A percentile compares a stretch with the other conserved stretches of the same genome.
Evolutionary conservation across 2,113 vertebrate species (phyloP).

Genomic region (Bungarus multicinctus): DNA sequence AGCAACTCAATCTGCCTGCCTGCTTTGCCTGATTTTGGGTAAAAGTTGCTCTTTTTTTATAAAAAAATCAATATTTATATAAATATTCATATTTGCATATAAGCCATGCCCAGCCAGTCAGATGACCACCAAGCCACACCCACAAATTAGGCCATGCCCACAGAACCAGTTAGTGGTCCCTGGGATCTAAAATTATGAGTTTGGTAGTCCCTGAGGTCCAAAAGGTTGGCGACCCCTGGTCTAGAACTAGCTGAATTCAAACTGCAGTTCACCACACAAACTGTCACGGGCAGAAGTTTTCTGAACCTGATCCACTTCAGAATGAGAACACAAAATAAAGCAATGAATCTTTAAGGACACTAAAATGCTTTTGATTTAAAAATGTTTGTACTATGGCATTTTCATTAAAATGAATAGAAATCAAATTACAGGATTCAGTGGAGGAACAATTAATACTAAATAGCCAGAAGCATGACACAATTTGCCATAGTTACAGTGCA

Average conservation of each 20-base stretch:
- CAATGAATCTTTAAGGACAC: constrained; percentile 12
- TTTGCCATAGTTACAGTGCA: constrained; percentile 14
- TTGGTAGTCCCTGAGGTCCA: too few relatives aligned
- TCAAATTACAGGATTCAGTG: background rate
- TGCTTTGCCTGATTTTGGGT: too few relatives aligned
- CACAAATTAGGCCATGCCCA: too few relatives aligned
- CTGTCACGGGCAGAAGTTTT: background rate
- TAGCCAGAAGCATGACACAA: background rate
- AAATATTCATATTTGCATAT: too few relatives aligned
- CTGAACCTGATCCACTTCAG: rapidly evolving
- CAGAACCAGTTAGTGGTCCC: too few relatives aligned
- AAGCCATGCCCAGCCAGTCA: too few relatives aligned
- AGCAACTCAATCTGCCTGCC: too few relatives aligned
- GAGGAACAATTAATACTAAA: constrained; percentile 6
- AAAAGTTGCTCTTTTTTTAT: too few relatives aligned
- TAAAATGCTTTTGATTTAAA: constrained; percentile 3
- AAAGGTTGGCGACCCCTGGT: too few relatives aligned
- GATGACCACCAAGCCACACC: too few relatives aligned
- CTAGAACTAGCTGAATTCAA: background rate
- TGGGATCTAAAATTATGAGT: too few relatives aligned
- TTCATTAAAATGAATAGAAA: background rate
- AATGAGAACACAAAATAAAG: constrained; percentile 22
- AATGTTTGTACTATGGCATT: background rate
- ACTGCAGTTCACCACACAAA: background rate
- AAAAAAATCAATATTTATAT: too few relatives aligned